Base-by-base conservation (phyloP, 2,797 vertebrate species). In the Macrochelys suwanniensis region DNA sequence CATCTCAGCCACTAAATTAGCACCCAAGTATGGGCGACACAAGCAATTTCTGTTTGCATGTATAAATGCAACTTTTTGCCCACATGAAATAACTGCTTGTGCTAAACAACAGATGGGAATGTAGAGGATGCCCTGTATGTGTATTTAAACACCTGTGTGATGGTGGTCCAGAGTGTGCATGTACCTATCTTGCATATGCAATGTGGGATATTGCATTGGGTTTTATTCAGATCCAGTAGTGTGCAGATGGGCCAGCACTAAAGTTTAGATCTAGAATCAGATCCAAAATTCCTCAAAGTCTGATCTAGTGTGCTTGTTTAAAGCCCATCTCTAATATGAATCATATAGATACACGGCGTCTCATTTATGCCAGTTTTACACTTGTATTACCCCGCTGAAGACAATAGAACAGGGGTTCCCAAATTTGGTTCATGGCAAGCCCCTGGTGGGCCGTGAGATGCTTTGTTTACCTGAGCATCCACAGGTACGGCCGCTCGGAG, bases 241-340 rank as follows among this genome's bases (percentile, higher is more conserved):
- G 92, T 83, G 93, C 95, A 97, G 95, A 95, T 92, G 28, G 96
- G 88, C 90, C 92, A 95, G 90, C 23, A 74, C 80, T 95, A 92
- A 96, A 97, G 95, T 97, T 97, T 91, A 94, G 94, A 97, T 94
- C 92, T 91, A 88, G 96, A 94, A 94, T 97, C 68, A 93, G 86
- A 97, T 96, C 95, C 96, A 97, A 97, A 97, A 96, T 96, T 97
- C 94, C 95, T 97, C 97, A 97, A 97, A 97, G 95, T 97, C 95
- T 97, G 94, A 96, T 97, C 92, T 94, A 96, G 92, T 95, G 92
- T 92, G 93, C 95, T 96, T 97, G 86, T 84, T 97, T 97, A 33
- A 4, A 97, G 89, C 80, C 88, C 76, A 0, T 93, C 84, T 92
- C 86, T 97, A 96, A 97, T 95, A 89, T 11, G 88, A 97, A 95